These are phyloP conservation scores for Lagopus leucura DNA, from an alignment of 2,113 vertebrate species.

Conservation along the genomic window DNA sequence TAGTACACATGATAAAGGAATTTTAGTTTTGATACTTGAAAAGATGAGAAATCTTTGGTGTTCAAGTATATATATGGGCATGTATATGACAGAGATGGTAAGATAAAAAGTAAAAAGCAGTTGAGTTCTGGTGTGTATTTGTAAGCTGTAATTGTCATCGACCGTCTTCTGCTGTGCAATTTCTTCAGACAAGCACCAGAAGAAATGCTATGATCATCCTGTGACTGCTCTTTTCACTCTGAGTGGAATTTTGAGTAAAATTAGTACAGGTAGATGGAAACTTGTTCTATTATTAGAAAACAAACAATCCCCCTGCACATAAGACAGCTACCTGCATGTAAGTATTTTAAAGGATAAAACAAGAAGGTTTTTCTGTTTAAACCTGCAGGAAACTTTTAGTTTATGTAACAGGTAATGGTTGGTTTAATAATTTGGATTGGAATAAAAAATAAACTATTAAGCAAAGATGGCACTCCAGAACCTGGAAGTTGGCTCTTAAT, in stretches of 20 bases:
- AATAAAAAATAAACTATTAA: background rate
- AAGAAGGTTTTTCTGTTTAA: background rate
- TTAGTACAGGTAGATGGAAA: background rate
- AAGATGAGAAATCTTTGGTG: background rate
- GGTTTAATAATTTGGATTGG: background rate
- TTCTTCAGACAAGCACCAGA: background rate
- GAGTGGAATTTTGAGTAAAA: background rate
- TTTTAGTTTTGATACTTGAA: background rate
- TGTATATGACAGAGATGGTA: background rate
- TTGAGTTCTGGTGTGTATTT: background rate
- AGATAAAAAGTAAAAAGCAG: background rate
- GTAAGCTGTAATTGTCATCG: background rate
- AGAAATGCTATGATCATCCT: background rate
- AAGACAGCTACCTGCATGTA: background rate
- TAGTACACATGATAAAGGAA: background rate
- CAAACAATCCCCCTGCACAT: background rate
- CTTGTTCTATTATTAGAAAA: background rate
- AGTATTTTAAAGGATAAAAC: background rate
- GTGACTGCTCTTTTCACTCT: background rate
- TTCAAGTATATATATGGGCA: background rate
- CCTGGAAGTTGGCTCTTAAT: fast-evolving
- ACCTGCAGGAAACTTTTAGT: background rate
- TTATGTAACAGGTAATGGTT: background rate
- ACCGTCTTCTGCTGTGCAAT: background rate
- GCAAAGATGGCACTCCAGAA: background rate